Evolutionary conservation across 2,888 invertebrate genomes (phyloP).

Genomic region (Platycheirus rosarum): DNA sequence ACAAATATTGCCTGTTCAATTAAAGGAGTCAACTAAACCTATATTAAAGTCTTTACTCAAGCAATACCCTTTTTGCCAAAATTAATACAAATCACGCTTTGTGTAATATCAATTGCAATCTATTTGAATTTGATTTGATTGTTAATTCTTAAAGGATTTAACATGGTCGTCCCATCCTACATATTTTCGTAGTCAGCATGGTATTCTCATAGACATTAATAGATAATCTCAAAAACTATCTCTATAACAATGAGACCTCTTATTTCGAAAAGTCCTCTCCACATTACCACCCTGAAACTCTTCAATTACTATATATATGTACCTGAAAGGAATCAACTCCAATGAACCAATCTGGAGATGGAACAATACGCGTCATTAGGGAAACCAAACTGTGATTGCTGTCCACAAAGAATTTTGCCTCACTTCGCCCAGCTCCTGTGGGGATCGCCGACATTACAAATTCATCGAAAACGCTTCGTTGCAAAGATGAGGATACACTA

Average conservation of each 20-base stretch:
- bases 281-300: neutral
- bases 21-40: constrained; percentile 54
- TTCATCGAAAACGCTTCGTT: constrained; percentile 90
- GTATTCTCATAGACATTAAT: constrained; percentile 23
- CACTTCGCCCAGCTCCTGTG: constrained; percentile 89
- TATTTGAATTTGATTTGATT: constrained; percentile 76
- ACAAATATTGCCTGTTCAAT: no score
- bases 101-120: constrained; percentile 70
- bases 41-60: constrained; percentile 61
- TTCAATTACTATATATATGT: constrained; percentile 40
- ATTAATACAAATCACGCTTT: constrained; percentile 62
- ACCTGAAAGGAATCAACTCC: constrained; percentile 92
- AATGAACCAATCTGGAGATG: constrained; percentile 97
- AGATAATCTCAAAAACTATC: constrained; percentile 40
- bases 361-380: constrained; percentile 94
- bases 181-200: neutral
- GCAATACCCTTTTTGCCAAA: constrained; percentile 31
- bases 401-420: constrained; percentile 93
- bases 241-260: constrained; percentile 22
- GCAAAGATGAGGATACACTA: constrained; percentile 79
- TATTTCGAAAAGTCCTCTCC: constrained; percentile 9
- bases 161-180: constrained; percentile 1
- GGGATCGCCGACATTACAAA: constrained; percentile 91
- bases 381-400: constrained; percentile 96
- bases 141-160: constrained; percentile 52